Evolutionary conservation across 2,113 vertebrate species (phyloP).

Genomic region (Amazona vittata): DNA sequence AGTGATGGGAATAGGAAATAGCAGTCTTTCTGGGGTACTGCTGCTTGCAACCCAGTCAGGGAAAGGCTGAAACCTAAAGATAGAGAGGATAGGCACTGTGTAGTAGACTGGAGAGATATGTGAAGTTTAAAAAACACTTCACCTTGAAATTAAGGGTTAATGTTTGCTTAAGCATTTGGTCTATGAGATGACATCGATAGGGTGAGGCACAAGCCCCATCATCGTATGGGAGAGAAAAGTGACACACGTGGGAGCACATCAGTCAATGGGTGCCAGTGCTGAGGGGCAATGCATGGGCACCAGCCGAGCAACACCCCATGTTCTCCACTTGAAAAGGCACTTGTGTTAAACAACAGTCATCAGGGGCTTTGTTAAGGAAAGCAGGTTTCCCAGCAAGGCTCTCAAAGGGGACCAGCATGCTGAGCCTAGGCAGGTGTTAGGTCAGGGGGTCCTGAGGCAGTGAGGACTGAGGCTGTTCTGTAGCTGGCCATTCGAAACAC

Average conservation of each 20-base stretch:
- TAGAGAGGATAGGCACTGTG: not conserved
- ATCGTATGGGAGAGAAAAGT: not conserved
- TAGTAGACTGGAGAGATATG: not conserved
- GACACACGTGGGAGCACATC: not conserved
- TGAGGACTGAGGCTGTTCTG: rapidly evolving
- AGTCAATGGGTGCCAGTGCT: not conserved
- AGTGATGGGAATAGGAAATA: not conserved
- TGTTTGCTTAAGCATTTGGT: not conserved
- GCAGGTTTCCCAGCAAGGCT: not conserved
- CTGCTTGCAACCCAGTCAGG: not conserved
- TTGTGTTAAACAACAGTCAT: not conserved
- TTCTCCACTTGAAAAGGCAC: not conserved
- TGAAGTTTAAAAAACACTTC: not conserved
- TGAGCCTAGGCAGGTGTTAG: not conserved
- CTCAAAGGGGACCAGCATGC: not conserved
- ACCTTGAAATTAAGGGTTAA: not conserved
- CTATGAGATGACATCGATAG: not conserved
- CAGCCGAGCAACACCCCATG: not conserved
- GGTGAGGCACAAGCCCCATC: not conserved
- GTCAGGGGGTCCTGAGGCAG: not conserved
- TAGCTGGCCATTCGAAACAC: rapidly evolving
- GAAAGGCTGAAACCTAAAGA: not conserved
- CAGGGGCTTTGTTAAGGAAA: not conserved
- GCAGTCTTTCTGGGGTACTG: not conserved
- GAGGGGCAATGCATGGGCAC: not conserved